These are phyloP conservation scores for Aphyosemion australe DNA, from an alignment of 2,113 vertebrate genomes.

Conservation along the genomic window DNA sequence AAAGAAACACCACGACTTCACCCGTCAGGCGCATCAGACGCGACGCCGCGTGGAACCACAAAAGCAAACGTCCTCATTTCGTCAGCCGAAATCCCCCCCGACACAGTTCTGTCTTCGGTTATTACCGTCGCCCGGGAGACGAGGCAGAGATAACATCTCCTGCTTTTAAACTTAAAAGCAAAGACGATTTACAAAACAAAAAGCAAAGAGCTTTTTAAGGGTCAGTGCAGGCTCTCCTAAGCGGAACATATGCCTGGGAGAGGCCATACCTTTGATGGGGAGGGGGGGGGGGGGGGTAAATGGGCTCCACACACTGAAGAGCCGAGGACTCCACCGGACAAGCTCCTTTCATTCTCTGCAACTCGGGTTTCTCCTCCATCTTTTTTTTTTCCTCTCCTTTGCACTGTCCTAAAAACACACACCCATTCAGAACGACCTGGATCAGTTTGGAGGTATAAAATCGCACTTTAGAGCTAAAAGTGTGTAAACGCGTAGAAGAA, in stretches of 20 bases:
- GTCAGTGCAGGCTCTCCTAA: conserved; percentile 81
- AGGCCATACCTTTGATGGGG: conserved; percentile 80
- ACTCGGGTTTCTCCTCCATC: conserved; percentile 76
- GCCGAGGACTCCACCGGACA: conserved; percentile 78
- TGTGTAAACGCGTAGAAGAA: background rate
- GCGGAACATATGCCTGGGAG: conserved; percentile 82
- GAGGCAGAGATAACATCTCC: conserved; percentile 76
- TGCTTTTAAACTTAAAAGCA: conserved; percentile 84
- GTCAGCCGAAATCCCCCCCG: conserved; percentile 41
- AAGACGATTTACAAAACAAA: conserved; percentile 86
- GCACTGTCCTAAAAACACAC: conserved; percentile 60
- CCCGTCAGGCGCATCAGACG: conserved; percentile 66
- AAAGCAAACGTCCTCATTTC: conserved; percentile 56
- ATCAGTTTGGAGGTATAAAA: conserved; percentile 19
- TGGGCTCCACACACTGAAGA: conserved; percentile 68
- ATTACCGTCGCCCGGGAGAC: conserved; percentile 64
- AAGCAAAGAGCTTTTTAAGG: conserved; percentile 82
- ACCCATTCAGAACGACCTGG: conserved; percentile 35
- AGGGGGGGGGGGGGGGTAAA: conserved; percentile 66
- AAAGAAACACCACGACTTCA: conserved; percentile 72
- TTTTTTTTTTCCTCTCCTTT: conserved; percentile 63
- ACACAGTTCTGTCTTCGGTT: conserved; percentile 68
- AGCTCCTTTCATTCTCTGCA: conserved; percentile 77
- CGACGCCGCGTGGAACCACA: conserved; percentile 68
- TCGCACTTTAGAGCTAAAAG: conserved; percentile 8